These are phyloP conservation scores for Acronicta psi DNA, from an alignment of 2,888 invertebrate genomes.

Conservation along the genomic window DNA sequence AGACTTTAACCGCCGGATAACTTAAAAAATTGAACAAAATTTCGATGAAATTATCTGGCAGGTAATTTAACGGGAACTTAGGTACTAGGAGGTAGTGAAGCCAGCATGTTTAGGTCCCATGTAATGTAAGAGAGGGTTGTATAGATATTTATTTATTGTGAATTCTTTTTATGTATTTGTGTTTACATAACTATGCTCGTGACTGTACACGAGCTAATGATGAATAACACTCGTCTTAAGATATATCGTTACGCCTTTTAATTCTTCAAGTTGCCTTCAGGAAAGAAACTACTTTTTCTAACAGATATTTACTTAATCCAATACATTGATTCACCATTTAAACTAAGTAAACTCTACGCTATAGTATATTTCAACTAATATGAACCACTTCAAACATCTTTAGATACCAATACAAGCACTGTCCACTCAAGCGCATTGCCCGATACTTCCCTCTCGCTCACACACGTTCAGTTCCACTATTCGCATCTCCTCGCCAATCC, in stretches of 20 bases:
- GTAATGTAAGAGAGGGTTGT: too few relatives aligned
- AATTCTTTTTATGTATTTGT: too few relatives aligned
- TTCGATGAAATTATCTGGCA: too few relatives aligned
- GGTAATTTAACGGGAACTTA: too few relatives aligned
- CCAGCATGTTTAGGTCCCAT: too few relatives aligned
- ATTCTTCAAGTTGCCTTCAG: neutral
- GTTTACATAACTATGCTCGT: too few relatives aligned
- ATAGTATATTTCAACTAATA: slow-evolving; percentile 44
- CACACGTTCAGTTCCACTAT: slow-evolving; percentile 43
- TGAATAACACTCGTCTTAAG: slow-evolving; percentile 3
- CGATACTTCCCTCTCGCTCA: slow-evolving; percentile 30
- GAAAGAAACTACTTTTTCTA: slow-evolving; percentile 5
- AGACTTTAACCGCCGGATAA: too few relatives aligned
- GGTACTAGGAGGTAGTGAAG: too few relatives aligned
- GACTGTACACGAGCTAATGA: too few relatives aligned
- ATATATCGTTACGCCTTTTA: slow-evolving; percentile 12
- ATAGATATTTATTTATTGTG: too few relatives aligned
- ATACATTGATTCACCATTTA: slow-evolving; percentile 32
- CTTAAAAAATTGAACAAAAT: too few relatives aligned
- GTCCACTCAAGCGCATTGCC: slow-evolving; percentile 60
- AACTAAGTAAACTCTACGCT: slow-evolving; percentile 28
- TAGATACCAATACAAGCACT: slow-evolving; percentile 47
- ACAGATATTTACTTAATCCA: slow-evolving; percentile 33
- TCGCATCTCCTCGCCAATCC: slow-evolving; percentile 69
- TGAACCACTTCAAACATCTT: slow-evolving; percentile 47